Conservation (phyloP, 2,113 vertebrate genomes). For the Cephalopterus ornatus region DNA sequence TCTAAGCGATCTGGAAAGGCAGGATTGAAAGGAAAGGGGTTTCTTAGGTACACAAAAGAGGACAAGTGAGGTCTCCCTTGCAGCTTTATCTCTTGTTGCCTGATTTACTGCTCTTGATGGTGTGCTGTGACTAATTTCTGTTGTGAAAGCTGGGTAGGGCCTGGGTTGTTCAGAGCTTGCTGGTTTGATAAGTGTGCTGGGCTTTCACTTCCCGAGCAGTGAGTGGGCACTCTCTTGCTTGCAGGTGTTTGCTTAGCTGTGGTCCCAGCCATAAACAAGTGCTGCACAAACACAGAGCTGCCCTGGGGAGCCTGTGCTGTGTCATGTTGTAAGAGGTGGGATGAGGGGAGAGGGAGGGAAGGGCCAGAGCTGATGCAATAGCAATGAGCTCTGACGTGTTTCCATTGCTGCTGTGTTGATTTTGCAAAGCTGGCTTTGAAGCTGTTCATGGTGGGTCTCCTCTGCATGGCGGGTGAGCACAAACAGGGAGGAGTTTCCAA, state of each 20-base stretch:
- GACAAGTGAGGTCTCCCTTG: not conserved
- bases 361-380: not conserved
- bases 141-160: constrained; percentile 42
- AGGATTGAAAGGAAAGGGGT: not conserved
- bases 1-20: not conserved
- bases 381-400: not conserved
- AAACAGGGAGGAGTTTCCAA: not conserved
- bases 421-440: not conserved
- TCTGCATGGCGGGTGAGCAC: rapidly evolving
- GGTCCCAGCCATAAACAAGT: not conserved
- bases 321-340: not conserved
- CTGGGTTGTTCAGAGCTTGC: not conserved
- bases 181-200: not conserved
- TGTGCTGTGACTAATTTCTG: not conserved
- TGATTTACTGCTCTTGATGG: not conserved
- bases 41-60: not conserved
- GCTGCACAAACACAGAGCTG: not conserved
- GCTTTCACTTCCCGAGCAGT: not conserved
- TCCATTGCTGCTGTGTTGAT: not conserved
- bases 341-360: not conserved
- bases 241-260: constrained; percentile 1
- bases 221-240: not conserved
- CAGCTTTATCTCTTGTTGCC: not conserved
- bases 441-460: rapidly evolving
- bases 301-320: not conserved